phyloP scores from a whole-genome alignment of 2,888 invertebrate genomes.

The Ornithoptera priamus region DNA sequence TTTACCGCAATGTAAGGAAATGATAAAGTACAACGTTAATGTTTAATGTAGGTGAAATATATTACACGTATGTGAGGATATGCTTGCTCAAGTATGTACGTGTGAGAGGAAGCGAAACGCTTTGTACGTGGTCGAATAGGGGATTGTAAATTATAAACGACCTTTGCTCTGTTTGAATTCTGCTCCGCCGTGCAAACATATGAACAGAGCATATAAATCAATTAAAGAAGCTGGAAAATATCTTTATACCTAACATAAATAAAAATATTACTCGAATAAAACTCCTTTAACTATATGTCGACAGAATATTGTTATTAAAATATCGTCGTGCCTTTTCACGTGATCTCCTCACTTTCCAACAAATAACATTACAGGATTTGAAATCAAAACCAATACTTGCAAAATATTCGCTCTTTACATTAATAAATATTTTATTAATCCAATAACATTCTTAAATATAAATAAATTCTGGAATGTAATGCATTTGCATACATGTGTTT shows the following conservation, averaged over 20 bases:
- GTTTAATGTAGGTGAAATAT: conserved; percentile 19
- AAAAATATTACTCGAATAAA: conserved; percentile 7
- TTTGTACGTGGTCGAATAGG: conserved; percentile 12
- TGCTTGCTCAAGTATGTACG: conserved; percentile 7
- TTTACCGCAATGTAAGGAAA: conserved; percentile 1
- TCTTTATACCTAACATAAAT: conserved; percentile 34
- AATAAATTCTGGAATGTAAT: no score
- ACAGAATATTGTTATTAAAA: no score
- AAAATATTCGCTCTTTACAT: no score
- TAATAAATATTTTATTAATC: no score
- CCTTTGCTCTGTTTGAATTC: conserved; percentile 11
- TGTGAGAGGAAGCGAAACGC: conserved; percentile 8
- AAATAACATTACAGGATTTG: no score
- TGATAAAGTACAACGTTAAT: conserved; percentile 1
- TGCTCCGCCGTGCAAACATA: conserved; percentile 8
- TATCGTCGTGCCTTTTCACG: no score
- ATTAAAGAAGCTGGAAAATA: not conserved
- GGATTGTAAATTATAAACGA: conserved; percentile 20
- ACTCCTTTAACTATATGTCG: no score
- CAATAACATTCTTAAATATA: no score
- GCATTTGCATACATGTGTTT: no score
- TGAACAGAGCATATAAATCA: conserved; percentile 6
- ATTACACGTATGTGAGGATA: conserved; percentile 11
- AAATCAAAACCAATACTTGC: no score
- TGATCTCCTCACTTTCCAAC: no score